Conservation (phyloP, 2,113 vertebrate species). For the Herpetotheres cachinnans region DNA sequence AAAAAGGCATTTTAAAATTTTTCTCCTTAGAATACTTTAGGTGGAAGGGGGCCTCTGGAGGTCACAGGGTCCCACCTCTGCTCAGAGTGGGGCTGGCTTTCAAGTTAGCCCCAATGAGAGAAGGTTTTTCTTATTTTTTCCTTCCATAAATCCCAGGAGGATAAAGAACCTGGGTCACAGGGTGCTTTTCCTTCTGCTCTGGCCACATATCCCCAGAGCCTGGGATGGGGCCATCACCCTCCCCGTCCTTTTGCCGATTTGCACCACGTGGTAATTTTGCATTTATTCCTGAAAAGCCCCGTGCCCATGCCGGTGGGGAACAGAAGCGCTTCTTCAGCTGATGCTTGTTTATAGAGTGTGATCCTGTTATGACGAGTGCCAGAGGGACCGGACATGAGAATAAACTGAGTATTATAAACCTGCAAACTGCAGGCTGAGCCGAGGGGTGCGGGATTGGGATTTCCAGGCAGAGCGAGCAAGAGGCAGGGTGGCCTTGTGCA, state of each 20-base stretch:
- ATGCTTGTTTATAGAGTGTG: slow-evolving; percentile 60
- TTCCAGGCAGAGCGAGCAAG: neutral
- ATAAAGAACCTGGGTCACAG: neutral
- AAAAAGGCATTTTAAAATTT: neutral
- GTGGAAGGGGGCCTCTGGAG: neutral
- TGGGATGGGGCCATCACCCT: neutral
- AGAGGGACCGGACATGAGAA: slow-evolving; percentile 12
- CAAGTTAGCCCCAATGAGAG: neutral
- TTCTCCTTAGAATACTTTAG: neutral
- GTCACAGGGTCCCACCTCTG: neutral
- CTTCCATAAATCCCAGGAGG: neutral
- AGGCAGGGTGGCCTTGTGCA: neutral
- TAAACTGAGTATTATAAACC: slow-evolving; percentile 4
- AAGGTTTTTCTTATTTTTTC: neutral
- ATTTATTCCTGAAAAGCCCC: neutral
- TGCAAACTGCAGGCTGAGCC: neutral
- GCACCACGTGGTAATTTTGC: fast-evolving
- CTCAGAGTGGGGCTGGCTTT: neutral
- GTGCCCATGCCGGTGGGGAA: neutral
- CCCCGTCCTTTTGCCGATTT: neutral
- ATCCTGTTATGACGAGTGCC: slow-evolving; percentile 47
- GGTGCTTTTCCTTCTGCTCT: neutral
- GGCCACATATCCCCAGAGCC: neutral
- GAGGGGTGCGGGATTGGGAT: neutral
- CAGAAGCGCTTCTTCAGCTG: slow-evolving; percentile 13